A percentile compares a stretch with the other conserved stretches of the same genome.
phyloP scores from a whole-genome alignment of 1,140 invertebrate genomes.

The Antheraea mylitta region DNA sequence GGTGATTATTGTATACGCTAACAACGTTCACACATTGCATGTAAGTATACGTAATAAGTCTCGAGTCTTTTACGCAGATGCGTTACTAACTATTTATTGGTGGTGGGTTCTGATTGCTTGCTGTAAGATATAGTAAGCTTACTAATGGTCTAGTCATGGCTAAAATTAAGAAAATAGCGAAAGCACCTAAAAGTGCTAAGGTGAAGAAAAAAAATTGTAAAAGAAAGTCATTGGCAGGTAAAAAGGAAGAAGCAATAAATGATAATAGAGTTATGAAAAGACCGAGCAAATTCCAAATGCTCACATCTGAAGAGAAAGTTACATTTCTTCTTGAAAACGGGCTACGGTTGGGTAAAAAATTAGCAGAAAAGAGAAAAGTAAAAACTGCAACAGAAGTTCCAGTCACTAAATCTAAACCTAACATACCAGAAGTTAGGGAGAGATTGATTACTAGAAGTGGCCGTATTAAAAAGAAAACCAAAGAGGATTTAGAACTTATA shows the following conservation, averaged over 20 bases:
- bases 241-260: slow-evolving; percentile 27
- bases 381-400: slow-evolving; percentile 24
- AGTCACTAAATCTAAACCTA: background rate
- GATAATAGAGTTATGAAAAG: slow-evolving; percentile 37
- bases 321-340: slow-evolving; percentile 41
- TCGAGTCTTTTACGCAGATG: slow-evolving; percentile 19
- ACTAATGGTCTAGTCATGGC: slow-evolving; percentile 55
- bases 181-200: slow-evolving; percentile 47
- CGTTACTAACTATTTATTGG: slow-evolving; percentile 56
- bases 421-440: slow-evolving; percentile 16
- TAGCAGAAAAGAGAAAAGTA: slow-evolving; percentile 29
- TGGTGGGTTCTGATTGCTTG: slow-evolving; percentile 65
- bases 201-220: slow-evolving; percentile 41
- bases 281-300: slow-evolving; percentile 25
- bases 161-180: slow-evolving; percentile 65
- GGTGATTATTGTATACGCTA: slow-evolving; percentile 66
- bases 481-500: slow-evolving; percentile 42
- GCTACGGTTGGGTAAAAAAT: slow-evolving; percentile 38
- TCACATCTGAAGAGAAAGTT: slow-evolving; percentile 40
- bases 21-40: slow-evolving; percentile 60
- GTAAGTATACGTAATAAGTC: slow-evolving; percentile 51
- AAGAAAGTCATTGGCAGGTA: slow-evolving; percentile 49
- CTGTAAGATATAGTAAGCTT: slow-evolving; percentile 45
- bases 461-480: slow-evolving; percentile 46
- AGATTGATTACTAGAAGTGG: slow-evolving; percentile 42